Conservation (phyloP, 2,113 vertebrate species). For the Dromiciops gliroides region DNA sequence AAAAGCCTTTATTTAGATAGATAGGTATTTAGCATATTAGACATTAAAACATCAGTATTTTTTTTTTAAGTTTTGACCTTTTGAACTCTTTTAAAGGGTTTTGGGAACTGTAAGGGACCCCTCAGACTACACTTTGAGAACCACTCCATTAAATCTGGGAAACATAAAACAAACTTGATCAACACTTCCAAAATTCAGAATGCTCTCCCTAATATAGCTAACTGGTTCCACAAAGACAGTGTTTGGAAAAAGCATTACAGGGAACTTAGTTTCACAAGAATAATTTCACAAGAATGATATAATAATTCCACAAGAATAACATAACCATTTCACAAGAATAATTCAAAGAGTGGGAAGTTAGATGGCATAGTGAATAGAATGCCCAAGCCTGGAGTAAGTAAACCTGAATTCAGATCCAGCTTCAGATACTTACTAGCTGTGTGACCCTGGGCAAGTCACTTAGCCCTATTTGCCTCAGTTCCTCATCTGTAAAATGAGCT, state of each 20-base stretch:
- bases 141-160: not conserved
- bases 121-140: too few relatives aligned
- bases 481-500: not conserved
- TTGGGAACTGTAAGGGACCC: not conserved
- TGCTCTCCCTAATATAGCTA: not conserved
- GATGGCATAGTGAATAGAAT: not conserved
- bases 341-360: not conserved
- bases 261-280: not conserved
- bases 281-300: too few relatives aligned
- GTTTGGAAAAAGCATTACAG: not conserved
- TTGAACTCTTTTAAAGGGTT: not conserved
- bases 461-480: not conserved
- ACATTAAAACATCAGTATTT: not conserved
- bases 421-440: not conserved
- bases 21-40: not conserved
- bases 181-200: not conserved
- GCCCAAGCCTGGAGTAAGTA: too few relatives aligned
- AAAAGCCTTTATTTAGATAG: not conserved
- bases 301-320: not conserved
- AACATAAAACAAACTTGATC: not conserved
- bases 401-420: not conserved
- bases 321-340: not conserved
- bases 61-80: not conserved
- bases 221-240: not conserved
- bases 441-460: not conserved